phyloP scores from a whole-genome alignment of 2,797 vertebrate genomes.

The Allobates femoralis region DNA sequence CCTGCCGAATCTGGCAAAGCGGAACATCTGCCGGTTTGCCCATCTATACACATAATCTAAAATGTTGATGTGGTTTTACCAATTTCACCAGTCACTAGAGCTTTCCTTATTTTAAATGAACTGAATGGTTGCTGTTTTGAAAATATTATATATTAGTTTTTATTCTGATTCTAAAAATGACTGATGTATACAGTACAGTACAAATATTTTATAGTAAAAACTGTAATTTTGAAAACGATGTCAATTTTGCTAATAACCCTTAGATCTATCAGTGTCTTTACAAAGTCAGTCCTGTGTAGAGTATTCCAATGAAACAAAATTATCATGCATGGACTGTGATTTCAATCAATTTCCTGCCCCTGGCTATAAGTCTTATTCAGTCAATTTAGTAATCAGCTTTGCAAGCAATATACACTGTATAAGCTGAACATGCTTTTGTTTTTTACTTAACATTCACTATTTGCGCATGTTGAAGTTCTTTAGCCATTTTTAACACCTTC shows the following conservation, averaged over 20 bases:
- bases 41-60: too few species aligned
- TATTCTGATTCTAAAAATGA: too few species aligned
- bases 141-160: too few species aligned
- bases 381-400: slow-evolving; percentile 15
- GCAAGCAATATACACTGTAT: not conserved
- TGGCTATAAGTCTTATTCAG: slow-evolving; percentile 31
- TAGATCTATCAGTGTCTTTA: not conserved
- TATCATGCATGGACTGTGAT: slow-evolving; percentile 33
- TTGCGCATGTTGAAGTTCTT: not conserved
- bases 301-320: slow-evolving; percentile 3
- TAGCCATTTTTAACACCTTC: too few species aligned
- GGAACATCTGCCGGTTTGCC: too few species aligned
- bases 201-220: not conserved
- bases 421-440: not conserved
- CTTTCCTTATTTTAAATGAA: too few species aligned
- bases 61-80: too few species aligned
- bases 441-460: not conserved
- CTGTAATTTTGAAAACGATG: not conserved
- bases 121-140: too few species aligned
- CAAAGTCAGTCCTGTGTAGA: not conserved
- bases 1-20: too few species aligned
- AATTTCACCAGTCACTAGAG: too few species aligned
- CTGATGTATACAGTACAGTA: not conserved
- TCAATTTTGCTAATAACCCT: not conserved
- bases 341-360: slow-evolving; percentile 37